These are phyloP conservation scores for Tenthredo mesomela DNA, from an alignment of 2,888 invertebrate species.

Conservation along the genomic window DNA sequence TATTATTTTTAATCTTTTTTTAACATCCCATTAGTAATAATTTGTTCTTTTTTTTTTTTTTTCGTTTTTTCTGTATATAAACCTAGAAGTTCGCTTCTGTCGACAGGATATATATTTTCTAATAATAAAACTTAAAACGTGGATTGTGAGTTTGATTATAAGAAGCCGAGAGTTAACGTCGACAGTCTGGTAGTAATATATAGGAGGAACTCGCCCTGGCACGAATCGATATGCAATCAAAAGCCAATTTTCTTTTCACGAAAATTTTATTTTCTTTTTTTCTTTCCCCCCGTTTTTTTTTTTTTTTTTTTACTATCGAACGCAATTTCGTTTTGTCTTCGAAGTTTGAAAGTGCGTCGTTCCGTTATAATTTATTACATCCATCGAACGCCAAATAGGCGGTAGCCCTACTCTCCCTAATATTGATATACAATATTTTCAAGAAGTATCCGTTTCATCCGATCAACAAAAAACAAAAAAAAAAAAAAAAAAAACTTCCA, in stretches of 20 bases:
- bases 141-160: too few species aligned
- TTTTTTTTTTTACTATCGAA: background rate
- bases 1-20: background rate
- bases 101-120: background rate
- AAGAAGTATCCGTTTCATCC: background rate
- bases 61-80: background rate
- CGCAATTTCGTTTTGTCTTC: constrained; percentile 35
- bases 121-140: background rate
- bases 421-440: background rate
- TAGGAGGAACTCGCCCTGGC: background rate
- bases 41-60: background rate
- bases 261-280: background rate
- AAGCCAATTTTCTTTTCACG: constrained; percentile 28
- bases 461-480: background rate
- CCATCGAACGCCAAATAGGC: background rate
- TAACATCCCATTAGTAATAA: background rate
- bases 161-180: too few species aligned
- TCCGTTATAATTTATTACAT: constrained; percentile 13
- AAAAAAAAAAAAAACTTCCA: background rate
- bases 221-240: constrained; percentile 40
- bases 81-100: background rate
- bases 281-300: too few species aligned
- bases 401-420: background rate
- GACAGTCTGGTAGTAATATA: background rate
- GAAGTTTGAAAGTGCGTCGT: constrained; percentile 35